Evolutionary conservation across 1,140 invertebrate species (phyloP).

Genomic region (Cydia pomonella): DNA sequence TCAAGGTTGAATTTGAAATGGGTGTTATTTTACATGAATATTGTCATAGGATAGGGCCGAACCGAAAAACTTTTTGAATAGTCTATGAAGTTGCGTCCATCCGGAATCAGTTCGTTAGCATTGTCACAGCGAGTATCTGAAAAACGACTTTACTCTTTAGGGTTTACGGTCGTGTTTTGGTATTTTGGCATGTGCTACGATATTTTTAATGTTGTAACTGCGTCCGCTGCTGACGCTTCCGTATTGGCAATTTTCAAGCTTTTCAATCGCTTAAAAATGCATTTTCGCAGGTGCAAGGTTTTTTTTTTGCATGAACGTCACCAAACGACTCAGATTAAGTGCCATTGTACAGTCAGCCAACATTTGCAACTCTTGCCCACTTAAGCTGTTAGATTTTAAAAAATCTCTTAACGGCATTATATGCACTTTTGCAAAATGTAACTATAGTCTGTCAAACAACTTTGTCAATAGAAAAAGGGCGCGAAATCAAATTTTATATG

Average conservation of each 20-base stretch:
- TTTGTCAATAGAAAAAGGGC: no score
- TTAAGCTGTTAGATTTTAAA: no score
- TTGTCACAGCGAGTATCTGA: neutral
- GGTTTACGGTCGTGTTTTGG: neutral
- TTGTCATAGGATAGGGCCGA: neutral
- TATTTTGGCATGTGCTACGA: neutral
- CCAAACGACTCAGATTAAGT: neutral
- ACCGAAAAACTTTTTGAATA: neutral
- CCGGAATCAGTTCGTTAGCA: neutral
- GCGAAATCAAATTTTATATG: no score
- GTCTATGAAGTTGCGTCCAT: slow-evolving; percentile 1
- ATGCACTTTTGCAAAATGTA: no score
- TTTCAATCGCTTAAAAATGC: neutral
- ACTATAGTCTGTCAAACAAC: no score
- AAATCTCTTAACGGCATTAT: no score
- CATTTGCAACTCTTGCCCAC: no score
- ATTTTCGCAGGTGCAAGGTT: neutral
- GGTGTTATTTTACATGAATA: neutral
- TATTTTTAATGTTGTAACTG: neutral
- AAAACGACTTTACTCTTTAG: neutral
- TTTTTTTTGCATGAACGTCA: neutral
- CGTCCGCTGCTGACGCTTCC: slow-evolving; percentile 3
- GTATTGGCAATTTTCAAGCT: slow-evolving; percentile 13
- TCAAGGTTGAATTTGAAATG: neutral
- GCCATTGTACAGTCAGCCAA: no score